Evolutionary conservation across 2,888 invertebrate species (phyloP).

Genomic region (Odontomyia ornata): DNA sequence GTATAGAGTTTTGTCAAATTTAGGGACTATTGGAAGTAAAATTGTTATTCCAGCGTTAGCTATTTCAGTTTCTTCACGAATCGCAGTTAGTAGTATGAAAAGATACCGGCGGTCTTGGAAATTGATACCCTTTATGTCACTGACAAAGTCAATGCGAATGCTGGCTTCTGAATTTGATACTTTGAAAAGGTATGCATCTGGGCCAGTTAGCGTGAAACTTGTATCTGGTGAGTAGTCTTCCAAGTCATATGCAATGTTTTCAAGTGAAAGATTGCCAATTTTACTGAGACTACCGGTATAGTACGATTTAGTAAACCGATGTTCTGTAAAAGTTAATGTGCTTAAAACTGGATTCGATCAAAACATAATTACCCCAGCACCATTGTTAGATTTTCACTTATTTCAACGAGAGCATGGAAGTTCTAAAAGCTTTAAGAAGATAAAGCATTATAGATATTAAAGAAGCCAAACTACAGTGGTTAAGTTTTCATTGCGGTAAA

Average conservation of each 20-base stretch:
- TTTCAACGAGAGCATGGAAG: too few species aligned
- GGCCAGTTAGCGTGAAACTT: slow-evolving; percentile 36
- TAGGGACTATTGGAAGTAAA: slow-evolving; percentile 25
- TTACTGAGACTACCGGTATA: slow-evolving; percentile 20
- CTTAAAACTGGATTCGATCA: too few species aligned
- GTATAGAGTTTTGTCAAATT: slow-evolving; percentile 36
- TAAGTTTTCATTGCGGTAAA: too few species aligned
- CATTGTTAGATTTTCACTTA: too few species aligned
- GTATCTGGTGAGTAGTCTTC: slow-evolving; percentile 21
- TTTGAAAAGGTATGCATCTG: slow-evolving; percentile 42
- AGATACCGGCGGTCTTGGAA: slow-evolving; percentile 47
- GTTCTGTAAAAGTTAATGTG: slow-evolving; percentile 27
- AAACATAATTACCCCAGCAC: too few species aligned
- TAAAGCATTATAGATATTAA: too few species aligned
- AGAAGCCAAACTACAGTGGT: too few species aligned
- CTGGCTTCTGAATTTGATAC: slow-evolving; percentile 38
- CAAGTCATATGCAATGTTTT: background rate
- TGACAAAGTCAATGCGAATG: slow-evolving; percentile 46
- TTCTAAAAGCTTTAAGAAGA: too few species aligned
- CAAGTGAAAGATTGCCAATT: slow-evolving; percentile 18
- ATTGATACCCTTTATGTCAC: slow-evolving; percentile 44
- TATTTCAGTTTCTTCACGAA: slow-evolving; percentile 44
- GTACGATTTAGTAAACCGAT: slow-evolving; percentile 22
- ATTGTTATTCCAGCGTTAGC: slow-evolving; percentile 44
- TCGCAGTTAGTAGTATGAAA: slow-evolving; percentile 50